Evolutionary conservation across 2,113 vertebrate genomes (phyloP), one percentile per base, ranked within the genome.

Genomic region (Myotis brandtii): DNA sequence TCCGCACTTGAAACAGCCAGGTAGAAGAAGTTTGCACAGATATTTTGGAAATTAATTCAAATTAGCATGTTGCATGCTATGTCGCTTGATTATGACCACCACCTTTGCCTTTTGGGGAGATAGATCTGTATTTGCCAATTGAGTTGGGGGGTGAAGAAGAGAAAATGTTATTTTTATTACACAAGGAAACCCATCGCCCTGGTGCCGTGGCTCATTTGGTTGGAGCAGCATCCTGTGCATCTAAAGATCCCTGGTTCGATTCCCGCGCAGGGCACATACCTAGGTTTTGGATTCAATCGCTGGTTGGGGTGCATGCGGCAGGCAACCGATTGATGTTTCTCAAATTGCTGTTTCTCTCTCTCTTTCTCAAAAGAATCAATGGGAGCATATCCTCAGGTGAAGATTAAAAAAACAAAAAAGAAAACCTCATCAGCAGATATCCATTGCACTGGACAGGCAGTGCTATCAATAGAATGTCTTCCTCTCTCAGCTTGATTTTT

Each of bases 11-110:
- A 96, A 89, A 92, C 96, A 96, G 83, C 88, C 89, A 96, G 77
- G 14, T 94, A 8, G 40, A 50, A 8, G 43, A 48, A 94, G 48
- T 93, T 79, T 87, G 21, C 14, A 7, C 6, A 81, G 27, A 17
- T 37, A 37, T 97, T 97, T 86, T 66, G 84, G 89, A 94, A 90
- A 92, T 91, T 14, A 25, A 92, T 88, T 94, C 54, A 86, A 97
- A 95, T 56, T 70, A 32, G 1, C 80, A 66, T 50, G 50, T 56
- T 96, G 40, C 69, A 37, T 94, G 62, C 23, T 30, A n/a, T 1
- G 0, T 89, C 69, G 80, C 66, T 87, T 89, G 70, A 30, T 70
- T 25, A 94, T 46, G 32, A 91, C 8, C 1, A 54, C 1, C 23
- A 72, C 12, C 20, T 92, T 70, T 88, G 5, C 25, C 87, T 86